Conservation (phyloP, 2,888 invertebrate genomes). For the Thelaira solivaga region DNA sequence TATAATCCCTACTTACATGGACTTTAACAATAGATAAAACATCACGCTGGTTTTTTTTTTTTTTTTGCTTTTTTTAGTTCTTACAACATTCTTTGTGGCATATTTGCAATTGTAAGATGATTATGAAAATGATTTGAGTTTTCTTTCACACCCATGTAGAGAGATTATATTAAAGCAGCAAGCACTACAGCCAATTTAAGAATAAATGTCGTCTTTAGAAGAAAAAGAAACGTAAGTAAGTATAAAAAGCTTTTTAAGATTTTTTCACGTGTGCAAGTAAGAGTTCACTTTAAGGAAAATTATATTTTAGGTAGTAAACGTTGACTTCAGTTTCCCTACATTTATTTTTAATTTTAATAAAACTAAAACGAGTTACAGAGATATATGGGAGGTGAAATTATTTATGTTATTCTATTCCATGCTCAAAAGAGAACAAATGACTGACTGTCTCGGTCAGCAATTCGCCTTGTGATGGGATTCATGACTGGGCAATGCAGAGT, state of each 20-base stretch:
- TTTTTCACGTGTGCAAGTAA: not conserved
- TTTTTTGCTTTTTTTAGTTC: too few species aligned
- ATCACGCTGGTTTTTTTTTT: slow-evolving; percentile 26
- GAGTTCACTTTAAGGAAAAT: not conserved
- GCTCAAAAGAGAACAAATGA: too few species aligned
- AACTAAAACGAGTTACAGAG: too few species aligned
- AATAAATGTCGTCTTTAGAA: slow-evolving; percentile 6
- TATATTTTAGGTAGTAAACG: too few species aligned
- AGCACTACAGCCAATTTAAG: slow-evolving; percentile 9
- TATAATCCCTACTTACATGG: slow-evolving; percentile 21
- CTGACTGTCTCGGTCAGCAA: too few species aligned
- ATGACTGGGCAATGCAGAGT: too few species aligned
- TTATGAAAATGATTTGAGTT: slow-evolving; percentile 34
- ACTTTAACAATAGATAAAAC: not conserved
- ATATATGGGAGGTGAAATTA: too few species aligned
- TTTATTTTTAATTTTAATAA: too few species aligned
- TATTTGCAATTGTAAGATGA: slow-evolving; percentile 10
- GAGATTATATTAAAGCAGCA: slow-evolving; percentile 24
- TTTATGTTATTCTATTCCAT: too few species aligned
- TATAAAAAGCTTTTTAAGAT: not conserved
- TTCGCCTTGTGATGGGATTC: too few species aligned
- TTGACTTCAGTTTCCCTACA: too few species aligned
- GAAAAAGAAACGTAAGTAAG: not conserved
- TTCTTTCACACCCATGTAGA: slow-evolving; percentile 36
- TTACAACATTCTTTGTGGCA: not conserved